These are phyloP conservation scores for Cyclargus thomasi DNA, from an alignment of 1,140 invertebrate species.

Conservation along the genomic window DNA sequence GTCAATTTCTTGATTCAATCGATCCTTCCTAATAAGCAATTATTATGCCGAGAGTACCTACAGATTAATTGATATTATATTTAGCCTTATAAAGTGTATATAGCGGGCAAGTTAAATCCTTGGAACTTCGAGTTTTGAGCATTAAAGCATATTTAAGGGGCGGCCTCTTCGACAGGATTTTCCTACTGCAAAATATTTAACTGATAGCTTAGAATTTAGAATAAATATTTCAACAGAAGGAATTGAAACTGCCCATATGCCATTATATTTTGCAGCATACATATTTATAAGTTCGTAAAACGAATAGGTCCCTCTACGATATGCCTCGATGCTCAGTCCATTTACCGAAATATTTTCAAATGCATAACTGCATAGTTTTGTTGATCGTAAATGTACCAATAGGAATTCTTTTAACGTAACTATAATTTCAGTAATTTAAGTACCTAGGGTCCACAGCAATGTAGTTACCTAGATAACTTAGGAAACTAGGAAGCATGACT, in stretches of 20 bases:
- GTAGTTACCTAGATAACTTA: slow-evolving; percentile 45
- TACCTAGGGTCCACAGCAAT: slow-evolving; percentile 54
- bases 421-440: slow-evolving; percentile 31
- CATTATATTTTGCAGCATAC: not conserved
- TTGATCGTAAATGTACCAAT: not conserved
- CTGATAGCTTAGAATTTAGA: not conserved
- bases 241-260: not conserved
- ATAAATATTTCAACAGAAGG: not conserved
- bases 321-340: not conserved
- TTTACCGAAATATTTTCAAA: not conserved
- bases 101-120: not conserved
- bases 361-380: not conserved
- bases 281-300: not conserved
- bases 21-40: slow-evolving; percentile 66
- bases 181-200: too few species aligned
- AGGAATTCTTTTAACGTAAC: not conserved
- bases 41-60: slow-evolving; percentile 62
- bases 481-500: slow-evolving; percentile 22
- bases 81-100: slow-evolving; percentile 23
- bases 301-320: not conserved
- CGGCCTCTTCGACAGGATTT: too few species aligned
- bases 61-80: slow-evolving; percentile 47
- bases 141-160: not conserved
- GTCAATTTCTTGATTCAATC: slow-evolving; percentile 63
- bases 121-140: not conserved